Conservation (phyloP, 2,888 invertebrate species). For the Eucera pruinosa region DNA sequence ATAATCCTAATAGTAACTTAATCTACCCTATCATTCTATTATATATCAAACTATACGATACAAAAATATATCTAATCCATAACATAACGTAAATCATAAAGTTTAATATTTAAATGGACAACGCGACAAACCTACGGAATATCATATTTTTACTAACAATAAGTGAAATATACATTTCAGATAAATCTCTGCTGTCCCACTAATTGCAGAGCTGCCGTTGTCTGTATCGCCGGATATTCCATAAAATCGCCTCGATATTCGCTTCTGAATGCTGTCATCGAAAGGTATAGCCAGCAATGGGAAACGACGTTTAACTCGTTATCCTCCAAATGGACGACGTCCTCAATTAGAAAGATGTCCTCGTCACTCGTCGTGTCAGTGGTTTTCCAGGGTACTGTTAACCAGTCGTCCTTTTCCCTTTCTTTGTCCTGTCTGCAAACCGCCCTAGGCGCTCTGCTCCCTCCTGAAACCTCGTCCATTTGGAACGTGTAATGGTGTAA, state of each 20-base stretch:
- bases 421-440: not conserved
- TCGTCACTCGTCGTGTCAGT: not conserved
- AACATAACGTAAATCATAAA: no score
- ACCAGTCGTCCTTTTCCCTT: not conserved
- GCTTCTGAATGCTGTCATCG: not conserved
- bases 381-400: not conserved
- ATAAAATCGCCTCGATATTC: not conserved
- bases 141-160: no score
- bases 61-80: no score
- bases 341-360: constrained; percentile 9
- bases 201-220: no score
- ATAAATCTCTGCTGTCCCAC: not conserved
- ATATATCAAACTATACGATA: no score
- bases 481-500: constrained; percentile 1
- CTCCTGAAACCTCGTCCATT: constrained; percentile 12
- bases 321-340: constrained; percentile 23
- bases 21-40: no score
- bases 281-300: not conserved
- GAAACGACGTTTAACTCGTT: constrained; percentile 23
- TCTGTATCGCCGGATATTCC: not conserved
- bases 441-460: not conserved
- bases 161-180: no score
- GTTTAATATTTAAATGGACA: no score
- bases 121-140: no score
- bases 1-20: no score